Percentiles rank a stretch among this genome's conserved stretches.
These are phyloP conservation scores for Sebastes iracundus DNA, from an alignment of 2,797 vertebrate species.

Conservation along the genomic window DNA sequence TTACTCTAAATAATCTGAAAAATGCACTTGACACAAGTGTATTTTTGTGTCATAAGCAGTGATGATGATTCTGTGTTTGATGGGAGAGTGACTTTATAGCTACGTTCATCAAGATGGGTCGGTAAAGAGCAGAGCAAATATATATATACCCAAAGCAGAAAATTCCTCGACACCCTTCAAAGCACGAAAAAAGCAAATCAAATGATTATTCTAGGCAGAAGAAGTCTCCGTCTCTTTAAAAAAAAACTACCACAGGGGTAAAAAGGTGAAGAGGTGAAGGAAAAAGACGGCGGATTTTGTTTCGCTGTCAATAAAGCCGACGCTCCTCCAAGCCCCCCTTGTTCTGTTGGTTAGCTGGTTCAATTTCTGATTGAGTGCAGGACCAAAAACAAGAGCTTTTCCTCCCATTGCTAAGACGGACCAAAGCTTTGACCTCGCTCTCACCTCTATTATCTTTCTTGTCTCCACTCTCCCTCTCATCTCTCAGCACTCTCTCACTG, in stretches of 20 bases:
- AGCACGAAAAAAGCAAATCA: conserved; percentile 33
- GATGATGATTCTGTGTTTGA: not conserved
- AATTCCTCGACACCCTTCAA: not conserved
- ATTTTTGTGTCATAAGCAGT: not conserved
- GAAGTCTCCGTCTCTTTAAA: conserved; percentile 24
- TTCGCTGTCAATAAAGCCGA: conserved; percentile 70
- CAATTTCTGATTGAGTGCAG: conserved; percentile 69
- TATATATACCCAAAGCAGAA: not conserved
- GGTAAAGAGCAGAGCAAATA: not conserved
- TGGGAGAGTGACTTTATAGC: not conserved
- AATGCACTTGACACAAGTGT: not conserved
- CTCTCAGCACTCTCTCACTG: conserved; percentile 63
- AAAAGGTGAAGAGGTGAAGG: conserved; percentile 45
- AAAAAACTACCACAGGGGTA: conserved; percentile 32
- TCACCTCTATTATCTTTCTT: conserved; percentile 80
- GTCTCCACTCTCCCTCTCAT: conserved; percentile 68
- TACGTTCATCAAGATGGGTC: not conserved
- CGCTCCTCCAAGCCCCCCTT: conserved; percentile 34
- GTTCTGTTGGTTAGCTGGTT: conserved; percentile 61
- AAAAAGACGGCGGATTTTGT: conserved; percentile 46
- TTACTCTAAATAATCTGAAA: not conserved
- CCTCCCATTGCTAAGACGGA: conserved; percentile 59
- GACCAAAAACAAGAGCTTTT: conserved; percentile 73
- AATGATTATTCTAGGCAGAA: conserved; percentile 14
- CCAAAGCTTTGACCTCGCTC: conserved; percentile 70